Base-by-base conservation (phyloP, 2,113 vertebrate genomes). In the Micromys minutus region DNA sequence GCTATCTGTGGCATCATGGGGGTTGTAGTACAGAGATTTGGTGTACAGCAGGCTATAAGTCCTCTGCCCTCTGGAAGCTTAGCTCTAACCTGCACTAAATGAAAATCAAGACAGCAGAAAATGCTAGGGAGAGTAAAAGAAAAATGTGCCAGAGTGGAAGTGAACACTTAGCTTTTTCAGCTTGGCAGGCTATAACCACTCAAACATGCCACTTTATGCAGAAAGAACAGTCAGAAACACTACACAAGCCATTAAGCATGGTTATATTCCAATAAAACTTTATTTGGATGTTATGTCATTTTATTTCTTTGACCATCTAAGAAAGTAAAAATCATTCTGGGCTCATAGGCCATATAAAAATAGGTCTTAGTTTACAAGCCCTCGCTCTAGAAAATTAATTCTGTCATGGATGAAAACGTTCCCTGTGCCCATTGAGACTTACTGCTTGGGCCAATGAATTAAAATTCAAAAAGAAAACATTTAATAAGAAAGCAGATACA, bases 1-100 rank as follows among this genome's bases (percentile, higher is more conserved):
- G 22, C n/a, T 7, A 34, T 0, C 0, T 52, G n/a, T 26, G 12
- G 13, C 34, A 7, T 7, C 47, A 31, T 15, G 1, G 19, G 11
- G 50, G 47, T 6, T 42, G 13, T 11, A 7, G 19, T 8, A 2
- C 17, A 21, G n/a, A 86, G 50, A 61, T 22, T 26, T 4, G 17
- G 39, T 15, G 12, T 31, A 31, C 26, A 9, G 8, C 24, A 59
- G 50, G 34, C 74, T 36, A 2, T n/a, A 8, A 81, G 7, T 21
- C 26, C 67, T 87, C 8, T 22, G 36, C 6, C 16, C 45, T 31
- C 15, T 10, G 16, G 63, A 52, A 63, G 5, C 3, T 90, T 39
- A 61, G 1, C 16, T 61, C 55, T 17, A 11, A 29, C 26, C 4
- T 0, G 36, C 39, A 5, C 8, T 3, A 34, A 69, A 77, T 42